Percentiles rank a stretch among this genome's conserved stretches.
These are phyloP conservation scores for Halyomorpha halys DNA, from an alignment of 1,140 invertebrate genomes.

Conservation along the genomic window DNA sequence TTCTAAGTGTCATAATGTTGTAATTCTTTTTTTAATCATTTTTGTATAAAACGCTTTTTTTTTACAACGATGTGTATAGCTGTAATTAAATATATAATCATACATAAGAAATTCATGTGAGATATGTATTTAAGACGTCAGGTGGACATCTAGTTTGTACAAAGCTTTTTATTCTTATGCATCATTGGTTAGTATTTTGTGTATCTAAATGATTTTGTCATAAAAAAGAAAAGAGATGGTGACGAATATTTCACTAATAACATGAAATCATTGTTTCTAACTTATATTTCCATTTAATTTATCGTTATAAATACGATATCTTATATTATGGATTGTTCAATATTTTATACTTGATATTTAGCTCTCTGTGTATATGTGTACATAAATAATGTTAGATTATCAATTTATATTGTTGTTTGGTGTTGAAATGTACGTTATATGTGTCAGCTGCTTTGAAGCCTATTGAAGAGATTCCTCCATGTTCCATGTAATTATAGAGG, in stretches of 20 bases:
- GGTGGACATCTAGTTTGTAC: not conserved
- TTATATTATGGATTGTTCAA: too few relatives aligned
- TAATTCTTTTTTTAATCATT: not conserved
- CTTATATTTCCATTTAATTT: too few relatives aligned
- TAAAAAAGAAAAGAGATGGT: not conserved
- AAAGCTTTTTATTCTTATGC: constrained; percentile 5
- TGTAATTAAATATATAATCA: not conserved
- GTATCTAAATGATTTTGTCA: not conserved
- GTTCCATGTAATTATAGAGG: not conserved
- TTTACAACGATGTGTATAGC: not conserved
- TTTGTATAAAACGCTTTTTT: not conserved
- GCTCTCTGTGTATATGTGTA: constrained; percentile 1
- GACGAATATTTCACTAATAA: not conserved
- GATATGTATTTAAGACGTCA: not conserved
- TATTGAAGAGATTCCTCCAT: not conserved
- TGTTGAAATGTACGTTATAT: constrained; percentile 3
- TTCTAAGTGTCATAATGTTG: not conserved
- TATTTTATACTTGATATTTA: constrained; percentile 1
- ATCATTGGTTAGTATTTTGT: not conserved
- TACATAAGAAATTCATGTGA: not conserved
- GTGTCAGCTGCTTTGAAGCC: constrained; percentile 5
- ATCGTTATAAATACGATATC: too few relatives aligned
- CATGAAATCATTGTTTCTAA: not conserved
- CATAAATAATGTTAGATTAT: not conserved
- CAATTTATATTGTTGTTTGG: constrained; percentile 8